Evolutionary conservation across 2,113 vertebrate genomes (phyloP).

Genomic region (Carassius carassius): DNA sequence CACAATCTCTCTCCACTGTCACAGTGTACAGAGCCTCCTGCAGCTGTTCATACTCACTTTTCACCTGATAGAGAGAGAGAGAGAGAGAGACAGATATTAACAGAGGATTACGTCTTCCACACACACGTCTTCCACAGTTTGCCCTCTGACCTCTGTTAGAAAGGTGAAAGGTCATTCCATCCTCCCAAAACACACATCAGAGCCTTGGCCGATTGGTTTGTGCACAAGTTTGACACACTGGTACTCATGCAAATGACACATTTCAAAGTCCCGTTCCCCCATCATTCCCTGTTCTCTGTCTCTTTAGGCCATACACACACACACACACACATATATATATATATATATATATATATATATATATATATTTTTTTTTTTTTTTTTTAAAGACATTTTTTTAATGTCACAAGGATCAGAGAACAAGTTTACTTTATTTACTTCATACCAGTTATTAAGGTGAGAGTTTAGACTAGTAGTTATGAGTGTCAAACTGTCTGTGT

Average conservation of each 20-base stretch:
- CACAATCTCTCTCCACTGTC: conserved; percentile 86
- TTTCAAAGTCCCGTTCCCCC: background rate
- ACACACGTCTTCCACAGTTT: background rate
- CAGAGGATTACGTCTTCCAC: background rate
- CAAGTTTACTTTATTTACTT: background rate
- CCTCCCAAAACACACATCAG: background rate
- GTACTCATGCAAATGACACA: background rate
- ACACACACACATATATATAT: no score
- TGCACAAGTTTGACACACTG: background rate
- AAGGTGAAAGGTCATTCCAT: conserved; percentile 15
- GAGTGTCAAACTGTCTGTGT: background rate
- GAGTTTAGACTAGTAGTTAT: background rate
- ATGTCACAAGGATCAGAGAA: background rate
- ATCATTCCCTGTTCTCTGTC: background rate
- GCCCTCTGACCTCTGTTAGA: background rate
- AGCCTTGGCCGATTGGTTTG: background rate
- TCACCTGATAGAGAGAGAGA: conserved; percentile 76
- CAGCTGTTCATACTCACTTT: conserved; percentile 83
- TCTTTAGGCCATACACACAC: background rate
- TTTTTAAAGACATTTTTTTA: background rate
- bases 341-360: no score
- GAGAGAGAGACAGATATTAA: background rate
- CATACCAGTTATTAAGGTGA: background rate
- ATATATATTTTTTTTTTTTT: no score
- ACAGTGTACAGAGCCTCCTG: conserved; percentile 79